These are phyloP conservation scores for Amphiprion percula DNA, from an alignment of 2,113 vertebrate genomes.

Conservation along the genomic window DNA sequence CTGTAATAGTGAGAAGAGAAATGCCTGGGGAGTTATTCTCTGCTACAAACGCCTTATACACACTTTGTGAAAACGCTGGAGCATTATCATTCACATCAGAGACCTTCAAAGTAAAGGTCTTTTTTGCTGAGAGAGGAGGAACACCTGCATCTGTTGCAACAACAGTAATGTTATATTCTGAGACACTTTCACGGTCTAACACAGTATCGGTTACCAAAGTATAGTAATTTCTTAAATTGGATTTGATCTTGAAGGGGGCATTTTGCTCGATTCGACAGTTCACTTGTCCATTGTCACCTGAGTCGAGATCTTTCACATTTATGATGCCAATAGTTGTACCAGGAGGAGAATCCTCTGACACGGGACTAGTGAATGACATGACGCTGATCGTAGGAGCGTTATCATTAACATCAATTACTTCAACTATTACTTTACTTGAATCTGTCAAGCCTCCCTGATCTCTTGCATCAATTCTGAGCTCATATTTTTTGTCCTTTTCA, in stretches of 20 bases:
- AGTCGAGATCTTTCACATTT: slow-evolving; percentile 68
- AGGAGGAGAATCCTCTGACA: slow-evolving; percentile 59
- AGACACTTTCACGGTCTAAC: slow-evolving; percentile 60
- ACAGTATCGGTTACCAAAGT: slow-evolving; percentile 51
- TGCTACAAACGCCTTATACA: slow-evolving; percentile 38
- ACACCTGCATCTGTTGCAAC: slow-evolving; percentile 55
- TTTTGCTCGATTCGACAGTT: slow-evolving; percentile 50
- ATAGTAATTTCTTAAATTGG: slow-evolving; percentile 67
- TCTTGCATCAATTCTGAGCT: slow-evolving; percentile 56
- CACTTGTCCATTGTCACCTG: slow-evolving; percentile 65
- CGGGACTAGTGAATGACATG: slow-evolving; percentile 59
- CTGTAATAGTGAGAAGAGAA: slow-evolving; percentile 35
- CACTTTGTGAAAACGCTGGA: slow-evolving; percentile 57
- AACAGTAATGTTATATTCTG: slow-evolving; percentile 71
- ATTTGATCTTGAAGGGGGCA: slow-evolving; percentile 62
- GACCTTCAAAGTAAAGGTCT: slow-evolving; percentile 54
- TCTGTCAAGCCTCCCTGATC: slow-evolving; percentile 70
- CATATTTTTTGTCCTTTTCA: slow-evolving; percentile 50
- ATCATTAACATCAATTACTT: slow-evolving; percentile 70
- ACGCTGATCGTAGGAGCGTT: slow-evolving; percentile 55
- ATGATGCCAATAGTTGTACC: slow-evolving; percentile 67
- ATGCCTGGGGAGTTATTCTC: slow-evolving; percentile 75
- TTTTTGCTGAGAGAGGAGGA: slow-evolving; percentile 52
- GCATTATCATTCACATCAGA: slow-evolving; percentile 79
- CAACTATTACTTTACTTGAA: slow-evolving; percentile 65